A percentile compares a stretch with the other conserved stretches of the same genome.
Evolutionary conservation across 2,113 vertebrate species (phyloP).

Genomic region (Pyrgilauda ruficollis): DNA sequence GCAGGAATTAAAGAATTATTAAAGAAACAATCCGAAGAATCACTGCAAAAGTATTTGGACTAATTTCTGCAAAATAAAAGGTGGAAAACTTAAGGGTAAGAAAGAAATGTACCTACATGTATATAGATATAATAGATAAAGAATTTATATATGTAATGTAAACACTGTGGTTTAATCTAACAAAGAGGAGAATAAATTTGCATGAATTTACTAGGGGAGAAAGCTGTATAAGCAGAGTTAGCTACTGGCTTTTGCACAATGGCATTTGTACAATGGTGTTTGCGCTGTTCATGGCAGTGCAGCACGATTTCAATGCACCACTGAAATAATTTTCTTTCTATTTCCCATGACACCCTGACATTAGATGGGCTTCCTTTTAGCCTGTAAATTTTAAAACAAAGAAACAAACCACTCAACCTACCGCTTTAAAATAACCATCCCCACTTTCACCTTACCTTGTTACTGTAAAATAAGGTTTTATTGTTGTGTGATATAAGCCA

Average conservation of each 20-base stretch:
- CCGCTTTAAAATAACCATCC: background rate
- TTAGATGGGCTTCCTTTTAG: background rate
- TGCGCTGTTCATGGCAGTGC: background rate
- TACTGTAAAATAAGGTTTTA: background rate
- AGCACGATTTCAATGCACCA: background rate
- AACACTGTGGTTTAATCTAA: background rate
- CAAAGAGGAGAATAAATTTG: background rate
- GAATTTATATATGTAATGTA: background rate
- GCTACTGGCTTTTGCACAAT: background rate
- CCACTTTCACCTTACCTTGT: background rate
- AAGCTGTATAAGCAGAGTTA: background rate
- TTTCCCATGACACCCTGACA: background rate
- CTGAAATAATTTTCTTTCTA: background rate
- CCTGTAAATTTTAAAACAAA: background rate
- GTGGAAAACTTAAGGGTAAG: background rate
- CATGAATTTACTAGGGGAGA: background rate
- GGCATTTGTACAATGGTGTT: background rate
- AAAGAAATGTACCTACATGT: background rate
- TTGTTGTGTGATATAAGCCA: background rate
- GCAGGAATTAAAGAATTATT: background rate
- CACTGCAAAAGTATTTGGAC: background rate
- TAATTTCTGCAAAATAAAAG: background rate
- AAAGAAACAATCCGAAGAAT: background rate
- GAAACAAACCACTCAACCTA: background rate
- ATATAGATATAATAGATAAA: background rate